Evolutionary conservation across 2,888 invertebrate genomes (phyloP), one percentile per base, ranked within the genome.

Genomic region (Trisateles emortualis): DNA sequence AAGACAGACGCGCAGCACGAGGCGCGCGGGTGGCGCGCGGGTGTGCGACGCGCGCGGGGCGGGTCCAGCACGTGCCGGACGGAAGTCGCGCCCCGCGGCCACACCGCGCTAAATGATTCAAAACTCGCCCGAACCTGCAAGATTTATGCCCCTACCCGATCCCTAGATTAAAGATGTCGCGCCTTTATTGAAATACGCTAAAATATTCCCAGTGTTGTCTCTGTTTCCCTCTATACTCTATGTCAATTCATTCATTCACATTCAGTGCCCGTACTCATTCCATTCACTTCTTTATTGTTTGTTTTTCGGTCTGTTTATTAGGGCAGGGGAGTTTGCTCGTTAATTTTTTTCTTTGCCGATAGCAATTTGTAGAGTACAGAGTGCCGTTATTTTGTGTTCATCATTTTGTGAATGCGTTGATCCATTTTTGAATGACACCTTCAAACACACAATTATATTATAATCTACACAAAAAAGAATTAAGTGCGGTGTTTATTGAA

Each of bases 121-220:
- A 90, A 92, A 91, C 91, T 88, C 88, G 83, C 81, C 85, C 86
- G 89, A 83, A 88, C 90, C 89, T 92, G 92, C 92, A 92, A 92
- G 92, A 92, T 92, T 92, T 92, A 92, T 92, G 89, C 90, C 87
- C 81, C 81, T 86, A 83, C 90, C 88, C 90, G 88, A 88, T 87
- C 89, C 89, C 88, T 88, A 90, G 92, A 92, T 92, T 92, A 92
- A 90, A 91, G 90, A 91, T 89, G 92, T 92, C 92, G 88, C 88
- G 86, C 88, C 84, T 86, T 88, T 91, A 92, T 92, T 91, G 91
- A 90, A 91, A 90, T 87, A 87, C 89, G 85, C 81, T 87, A 79
- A 86, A 87, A 87, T 74, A 69, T 72, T 72, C 72, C 33, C 32
- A 10, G 26, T 35, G 39, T 43, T 48, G 43, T 39, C 41, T 52